A percentile compares a stretch with the other conserved stretches of the same genome.
Conservation (phyloP, 53 echinoderm and acorn worm genomes). For the Zoroaster sp. region DNA sequence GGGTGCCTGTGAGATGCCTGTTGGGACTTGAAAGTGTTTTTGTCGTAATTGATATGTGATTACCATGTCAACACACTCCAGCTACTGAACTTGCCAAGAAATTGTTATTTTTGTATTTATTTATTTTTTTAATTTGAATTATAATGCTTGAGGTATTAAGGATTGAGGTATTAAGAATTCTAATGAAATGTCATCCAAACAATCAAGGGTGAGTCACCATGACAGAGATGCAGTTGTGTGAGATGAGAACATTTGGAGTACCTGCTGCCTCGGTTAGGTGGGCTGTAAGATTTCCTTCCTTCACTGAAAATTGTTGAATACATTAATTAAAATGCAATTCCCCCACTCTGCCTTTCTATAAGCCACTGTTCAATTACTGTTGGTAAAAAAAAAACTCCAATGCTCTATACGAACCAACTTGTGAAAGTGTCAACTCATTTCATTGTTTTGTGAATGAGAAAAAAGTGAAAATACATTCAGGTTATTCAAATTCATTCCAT, state of each 20-base stretch:
- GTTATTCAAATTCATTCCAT: too few species aligned
- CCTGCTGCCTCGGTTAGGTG: neutral
- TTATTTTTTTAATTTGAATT: neutral
- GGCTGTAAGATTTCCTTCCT: neutral
- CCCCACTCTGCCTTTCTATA: too few species aligned
- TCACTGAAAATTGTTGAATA: neutral
- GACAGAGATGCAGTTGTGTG: neutral
- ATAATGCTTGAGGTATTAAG: neutral
- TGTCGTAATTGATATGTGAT: neutral
- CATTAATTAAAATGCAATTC: too few species aligned
- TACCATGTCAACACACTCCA: neutral
- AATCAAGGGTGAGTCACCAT: neutral
- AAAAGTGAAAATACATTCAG: too few species aligned
- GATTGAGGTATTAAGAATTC: neutral
- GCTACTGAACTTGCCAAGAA: neutral
- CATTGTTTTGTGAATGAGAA: too few species aligned
- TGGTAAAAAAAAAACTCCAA: too few species aligned
- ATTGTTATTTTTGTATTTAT: neutral
- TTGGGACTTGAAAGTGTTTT: neutral
- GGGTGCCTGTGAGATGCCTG: too few species aligned
- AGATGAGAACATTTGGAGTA: neutral
- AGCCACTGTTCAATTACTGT: too few species aligned
- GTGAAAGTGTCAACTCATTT: too few species aligned
- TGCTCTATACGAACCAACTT: too few species aligned
- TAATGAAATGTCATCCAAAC: neutral